Evolutionary conservation across 1,140 invertebrate genomes (phyloP), one percentile per base, ranked within the genome.

Genomic region (Lucilia sericata): DNA sequence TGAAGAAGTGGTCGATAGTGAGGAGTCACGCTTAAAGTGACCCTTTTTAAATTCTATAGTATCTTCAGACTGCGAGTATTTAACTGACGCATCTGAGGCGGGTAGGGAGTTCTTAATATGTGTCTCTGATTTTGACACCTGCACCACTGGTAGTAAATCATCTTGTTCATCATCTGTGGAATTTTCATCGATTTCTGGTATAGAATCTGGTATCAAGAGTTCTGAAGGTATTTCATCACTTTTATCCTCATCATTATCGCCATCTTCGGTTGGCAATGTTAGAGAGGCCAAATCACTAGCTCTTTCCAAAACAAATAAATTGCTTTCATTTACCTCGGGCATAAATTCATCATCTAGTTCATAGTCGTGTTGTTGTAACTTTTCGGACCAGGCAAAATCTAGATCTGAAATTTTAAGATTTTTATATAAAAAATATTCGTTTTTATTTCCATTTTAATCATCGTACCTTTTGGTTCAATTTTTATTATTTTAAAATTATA

Each of bases 141-240:
- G 84, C 1, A 86, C 74, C 2, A 88, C 55, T 1, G 87, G 89
- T 8, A 88, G 85, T 36, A 90, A 70, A 30, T 90, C 89, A 80
- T 90, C 89, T 25, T 86, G 85, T 7, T 91, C 89, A 80, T 89
- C 88, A 60, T 91, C 90, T 17, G 89, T 88, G 10, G 89, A 91
- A 76, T 89, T 86, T 82, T 91, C 90, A 86, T 91, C 88, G 17
- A 91, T 89, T 84, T 91, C 90, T 17, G 90, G 90, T 87, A 91
- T 89, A 2, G 85, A 85, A 83, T 91, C 90, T 21, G 88, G 88
- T 85, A 91, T 91, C 13, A 91, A 84, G 55, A 91, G 84, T 60
- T 91, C 90, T 1, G 88, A 88, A 74, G 90, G 90, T 84, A 91
- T 88, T 47, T 91, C 90, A 84, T 91, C 90, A 83, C 88, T 90